Base-by-base conservation (phyloP, 2,113 vertebrate genomes). In the Microcebus jonahi region DNA sequence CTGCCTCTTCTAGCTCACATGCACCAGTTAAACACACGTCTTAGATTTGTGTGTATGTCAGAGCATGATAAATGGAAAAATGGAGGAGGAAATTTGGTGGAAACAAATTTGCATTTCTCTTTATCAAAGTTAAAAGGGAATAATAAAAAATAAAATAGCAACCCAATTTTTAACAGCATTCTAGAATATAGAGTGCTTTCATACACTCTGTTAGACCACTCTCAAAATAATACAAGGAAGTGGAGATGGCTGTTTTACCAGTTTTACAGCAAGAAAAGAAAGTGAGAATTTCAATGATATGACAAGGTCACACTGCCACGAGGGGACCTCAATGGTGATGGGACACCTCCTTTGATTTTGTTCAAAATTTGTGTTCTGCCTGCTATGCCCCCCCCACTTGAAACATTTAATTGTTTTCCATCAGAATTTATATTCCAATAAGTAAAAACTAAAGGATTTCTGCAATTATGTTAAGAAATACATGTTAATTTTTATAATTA, bases 1-100 rank as follows among this genome's bases (percentile, higher is more conserved):
- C 36, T 17, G n/a, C 1, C 55, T 93, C 48, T 27, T 36, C 77
- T 81, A 36, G 50, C 25, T 34, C 80, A 14, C 36, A 42, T 63
- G 50, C 23, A 71, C 71, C 53, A 34, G n/a, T 91, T 50, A 93
- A 91, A 71, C 55, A 75, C 57, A 90, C 39, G 48, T 59, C 25
- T 88, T 77, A 92, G 91, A n/a, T 10, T 36, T 11, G 29, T 50
- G 23, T 76, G n/a, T 34, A 29, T 31, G n/a, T 63, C 27, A 12
- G 67, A 73, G 6, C 18, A 39, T n/a, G 8, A 10, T n/a, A 27
- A 3, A 6, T 25, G 34, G 39, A 86, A 39, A 81, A 42, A 63
- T 13, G 8, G 55, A 50, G 53, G 21, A 15, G 14, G 59, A 75
- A 53, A 83, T n/a, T 87, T 23, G 17, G 13, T 0, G 73, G 48